These are phyloP conservation scores for Clarias fuscus DNA, from an alignment of 2,797 vertebrate species.

Conservation along the genomic window DNA sequence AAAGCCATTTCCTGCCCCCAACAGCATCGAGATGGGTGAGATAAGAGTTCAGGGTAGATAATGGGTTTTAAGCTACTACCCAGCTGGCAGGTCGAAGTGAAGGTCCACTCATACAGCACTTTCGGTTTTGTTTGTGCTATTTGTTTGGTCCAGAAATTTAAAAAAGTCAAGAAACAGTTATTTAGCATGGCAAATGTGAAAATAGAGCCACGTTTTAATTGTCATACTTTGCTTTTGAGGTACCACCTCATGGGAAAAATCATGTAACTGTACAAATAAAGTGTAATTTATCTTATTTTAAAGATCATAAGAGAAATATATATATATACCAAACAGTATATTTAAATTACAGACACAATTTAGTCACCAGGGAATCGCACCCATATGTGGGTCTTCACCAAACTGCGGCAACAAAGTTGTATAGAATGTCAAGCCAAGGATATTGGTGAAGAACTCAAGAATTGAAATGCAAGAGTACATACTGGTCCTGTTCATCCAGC, in stretches of 20 bases:
- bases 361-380: neutral
- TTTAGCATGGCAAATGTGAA: constrained; percentile 23
- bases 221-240: constrained; percentile 24
- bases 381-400: too few relatives aligned
- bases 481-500: neutral
- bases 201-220: neutral
- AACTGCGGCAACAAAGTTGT: too few relatives aligned
- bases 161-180: constrained; percentile 4
- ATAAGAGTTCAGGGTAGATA: constrained; percentile 24
- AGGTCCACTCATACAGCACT: neutral
- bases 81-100: constrained; percentile 12
- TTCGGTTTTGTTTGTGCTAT: neutral
- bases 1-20: constrained; percentile 44
- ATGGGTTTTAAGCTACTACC: constrained; percentile 39
- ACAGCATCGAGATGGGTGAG: constrained; percentile 11
- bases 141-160: constrained; percentile 5
- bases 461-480: neutral
- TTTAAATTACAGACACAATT: neutral
- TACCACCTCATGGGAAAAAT: constrained; percentile 34
- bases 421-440: too few relatives aligned
- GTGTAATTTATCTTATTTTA: neutral
- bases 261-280: constrained; percentile 48
- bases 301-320: neutral
- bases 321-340: neutral
- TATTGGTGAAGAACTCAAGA: neutral